Evolutionary conservation across 2,113 vertebrate species (phyloP), one percentile per base, ranked within the genome.

Genomic region (Pungitius pungitius): DNA sequence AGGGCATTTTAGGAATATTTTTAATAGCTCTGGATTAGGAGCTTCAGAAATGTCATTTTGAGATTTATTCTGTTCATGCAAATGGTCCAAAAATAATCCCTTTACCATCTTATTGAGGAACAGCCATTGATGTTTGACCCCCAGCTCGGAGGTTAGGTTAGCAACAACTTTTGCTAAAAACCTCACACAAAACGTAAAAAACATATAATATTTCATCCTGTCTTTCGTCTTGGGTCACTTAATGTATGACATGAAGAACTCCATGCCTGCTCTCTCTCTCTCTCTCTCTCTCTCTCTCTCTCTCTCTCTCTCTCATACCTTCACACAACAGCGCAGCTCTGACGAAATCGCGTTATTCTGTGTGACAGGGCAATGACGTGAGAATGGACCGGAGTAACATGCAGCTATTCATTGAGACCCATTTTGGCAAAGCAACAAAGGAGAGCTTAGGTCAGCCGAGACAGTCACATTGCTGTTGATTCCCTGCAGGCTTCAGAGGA

Each of bases 1-100:
- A 73, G 85, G 91, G 49, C 89, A 91, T 94, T 95, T 93, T 92
- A 90, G 93, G 92, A 92, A 92, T 59, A 94, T 87, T 93, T 92
- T 56, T 94, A 88, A 94, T 90, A 90, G 89, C 85, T 87, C 84
- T 80, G 82, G 88, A 93, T 89, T 90, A 88, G 91, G 87, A 80
- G 87, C 83, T 82, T 87, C 89, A 89, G 86, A 87, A 76, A 90
- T 83, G 55, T 47, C 82, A 81, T 84, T 89, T 88, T 81, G 79
- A 89, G 89, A 89, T 88, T 83, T 73, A 42, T 59, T 72, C 52
- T 68, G 60, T 52, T n/a, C 10, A 30, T 26, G 52, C 42, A 55
- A 57, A 30, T 20, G n/a, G 49, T 52, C 3, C 22, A 20, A 18
- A 75, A 59, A 69, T 22, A 67, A 54, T 73, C 54, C 17, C 17